Evolutionary conservation across 2,797 vertebrate genomes (phyloP), one percentile per base, ranked within the genome.

Genomic region (Euthynnus affinis): DNA sequence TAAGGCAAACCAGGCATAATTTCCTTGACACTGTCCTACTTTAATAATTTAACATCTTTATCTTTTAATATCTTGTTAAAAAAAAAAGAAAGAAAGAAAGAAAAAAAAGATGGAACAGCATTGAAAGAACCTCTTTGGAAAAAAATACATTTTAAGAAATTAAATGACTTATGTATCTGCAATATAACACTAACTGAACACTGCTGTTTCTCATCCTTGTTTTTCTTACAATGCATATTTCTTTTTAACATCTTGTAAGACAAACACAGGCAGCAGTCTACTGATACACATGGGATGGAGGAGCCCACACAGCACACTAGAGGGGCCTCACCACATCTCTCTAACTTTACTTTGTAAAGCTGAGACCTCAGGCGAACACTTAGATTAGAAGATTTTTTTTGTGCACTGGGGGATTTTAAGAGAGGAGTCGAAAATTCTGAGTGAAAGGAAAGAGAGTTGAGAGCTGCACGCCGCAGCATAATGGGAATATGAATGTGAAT

Each of bases 321-420:
- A 13, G 76, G 57, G 66, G 29, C 20, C 29, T 12, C 40, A 78
- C 70, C 23, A 73, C 71, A 76, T 74, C 51, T 63, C 22, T 78
- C 58, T 51, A 74, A 78, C 70, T 82, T 82, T 65, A 76, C 59
- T 84, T 72, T 69, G 29, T 78, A 74, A 78, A 81, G 23, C 23
- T 59, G 5, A 18, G 22, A 51, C 82, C 56, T 79, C 25, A 1
- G 76, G 77, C 63, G 0, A 76, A 71, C 32, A 51, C 65, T 74
- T 37, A 66, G 32, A 75, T 76, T 69, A 23, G 13, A 66, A 29
- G 18, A 56, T 59, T 46, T 44, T 34, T 71, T 46, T 69, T 67
- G 53, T 37, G 65, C 15, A 3, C 62, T 56, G 9, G 57, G 42
- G 76, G 72, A 75, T 66, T 67, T 56, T 40, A 17, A 22, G 8